Percentiles rank a stretch among this genome's conserved stretches.
Evolutionary conservation across 1,140 invertebrate genomes (phyloP).

Genomic region (Drosophila fuyamai): DNA sequence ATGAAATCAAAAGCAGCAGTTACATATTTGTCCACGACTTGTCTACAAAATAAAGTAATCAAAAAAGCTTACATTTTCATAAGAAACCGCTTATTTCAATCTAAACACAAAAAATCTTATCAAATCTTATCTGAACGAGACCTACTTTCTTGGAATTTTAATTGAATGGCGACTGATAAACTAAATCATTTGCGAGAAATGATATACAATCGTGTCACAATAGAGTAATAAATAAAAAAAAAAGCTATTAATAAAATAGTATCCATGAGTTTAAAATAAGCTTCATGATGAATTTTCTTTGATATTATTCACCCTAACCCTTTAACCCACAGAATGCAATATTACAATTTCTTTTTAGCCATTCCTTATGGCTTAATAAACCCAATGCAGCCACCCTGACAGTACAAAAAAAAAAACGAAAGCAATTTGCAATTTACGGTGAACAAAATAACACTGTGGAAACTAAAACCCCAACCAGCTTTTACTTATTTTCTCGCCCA

Average conservation of each 20-base stretch:
- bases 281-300: not conserved
- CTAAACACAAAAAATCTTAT: conserved; percentile 14
- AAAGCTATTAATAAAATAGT: too few species aligned
- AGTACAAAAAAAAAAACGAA: not conserved
- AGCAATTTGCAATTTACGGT: not conserved
- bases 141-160: conserved; percentile 17
- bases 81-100: not conserved
- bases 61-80: not conserved
- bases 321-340: not conserved
- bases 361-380: not conserved
- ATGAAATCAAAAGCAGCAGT: not conserved
- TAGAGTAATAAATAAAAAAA: too few species aligned
- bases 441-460: not conserved
- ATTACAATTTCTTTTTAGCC: not conserved
- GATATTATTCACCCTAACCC: not conserved
- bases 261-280: too few species aligned
- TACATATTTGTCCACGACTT: not conserved
- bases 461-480: conserved; percentile 2
- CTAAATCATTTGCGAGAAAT: not conserved
- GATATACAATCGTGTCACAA: too few species aligned
- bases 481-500: not conserved
- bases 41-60: not conserved
- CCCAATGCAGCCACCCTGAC: not conserved
- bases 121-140: conserved; percentile 18
- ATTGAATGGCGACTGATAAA: conserved; percentile 20